Evolutionary conservation across 2,113 vertebrate species (phyloP), one percentile per base, ranked within the genome.

Genomic region (Chauna torquata): DNA sequence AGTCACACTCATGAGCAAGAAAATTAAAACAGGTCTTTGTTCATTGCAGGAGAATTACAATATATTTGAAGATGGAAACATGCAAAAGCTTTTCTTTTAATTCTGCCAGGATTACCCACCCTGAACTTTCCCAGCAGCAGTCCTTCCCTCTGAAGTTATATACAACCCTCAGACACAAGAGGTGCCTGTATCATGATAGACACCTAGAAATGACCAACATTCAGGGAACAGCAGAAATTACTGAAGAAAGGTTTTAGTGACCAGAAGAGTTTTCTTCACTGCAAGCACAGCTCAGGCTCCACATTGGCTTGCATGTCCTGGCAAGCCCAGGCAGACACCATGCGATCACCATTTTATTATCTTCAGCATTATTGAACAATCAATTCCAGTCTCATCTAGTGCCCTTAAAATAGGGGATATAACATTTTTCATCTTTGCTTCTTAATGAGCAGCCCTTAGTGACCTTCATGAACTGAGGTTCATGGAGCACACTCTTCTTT

Each of bases 401-500:
- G 78, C 79, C 79, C 55, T 42, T 52, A 79, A 92, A 86, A 86
- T 47, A 81, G 77, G 77, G 42, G 40, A 58, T 12, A 49, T 3
- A 88, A 6, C 76, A 91, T 69, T 85, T 90, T 84, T 82, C 57
- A 89, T 76, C 86, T 79, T 20, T 16, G 44, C 72, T 82, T 69
- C 77, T 69, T 84, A 61, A 76, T 3, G 27, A 92, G 80, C 61
- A 71, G 61, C 69, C 85, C 47, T 40, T 17, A 6, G 69, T 4
- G 13, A 77, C 90, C 77, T 55, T 4, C 69, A 5, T 0, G 45
- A 42, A 2, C 71, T 0, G 0, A 66, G 42, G 34, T 3, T 61
- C 45, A 12, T 16, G 0, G 0, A 23, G 54, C 0, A 6, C 4
- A 15, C 78, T 32, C 7, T 12, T 66, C 68, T 71, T 49, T 74